Conservation (phyloP, 2,113 vertebrate species). For the Urocolius indicus region DNA sequence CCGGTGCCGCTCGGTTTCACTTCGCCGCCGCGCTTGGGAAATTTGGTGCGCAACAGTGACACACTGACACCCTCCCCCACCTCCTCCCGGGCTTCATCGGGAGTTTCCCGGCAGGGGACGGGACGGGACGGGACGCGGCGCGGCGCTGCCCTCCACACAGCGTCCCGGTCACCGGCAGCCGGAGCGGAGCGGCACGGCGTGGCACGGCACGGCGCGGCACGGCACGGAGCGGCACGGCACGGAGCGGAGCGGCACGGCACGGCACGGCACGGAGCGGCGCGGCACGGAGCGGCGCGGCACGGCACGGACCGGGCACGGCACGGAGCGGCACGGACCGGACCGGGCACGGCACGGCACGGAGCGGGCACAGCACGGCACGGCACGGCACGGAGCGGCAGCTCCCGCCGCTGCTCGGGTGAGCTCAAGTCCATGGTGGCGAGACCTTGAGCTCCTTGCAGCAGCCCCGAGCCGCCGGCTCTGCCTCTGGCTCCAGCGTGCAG, state of each 20-base stretch:
- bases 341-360: no score
- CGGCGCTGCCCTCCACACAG: not conserved
- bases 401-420: conserved; percentile 8
- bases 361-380: not conserved
- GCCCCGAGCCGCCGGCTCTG: not conserved
- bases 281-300: no score
- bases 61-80: not conserved
- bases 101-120: not conserved
- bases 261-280: no score
- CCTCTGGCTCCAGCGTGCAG: not conserved
- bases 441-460: not conserved
- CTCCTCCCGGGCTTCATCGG: not conserved
- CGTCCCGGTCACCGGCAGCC: not conserved
- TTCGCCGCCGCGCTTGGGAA: not conserved
- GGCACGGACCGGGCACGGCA: no score
- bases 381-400: not conserved
- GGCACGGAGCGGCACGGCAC: no score
- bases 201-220: not conserved
- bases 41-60: not conserved
- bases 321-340: no score
- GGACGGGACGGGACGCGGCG: not conserved
- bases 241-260: no score
- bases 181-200: not conserved
- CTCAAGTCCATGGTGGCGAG: no score
- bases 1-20: not conserved